Conservation (phyloP, 2,113 vertebrate genomes). For the Cochlearius cochlearius region DNA sequence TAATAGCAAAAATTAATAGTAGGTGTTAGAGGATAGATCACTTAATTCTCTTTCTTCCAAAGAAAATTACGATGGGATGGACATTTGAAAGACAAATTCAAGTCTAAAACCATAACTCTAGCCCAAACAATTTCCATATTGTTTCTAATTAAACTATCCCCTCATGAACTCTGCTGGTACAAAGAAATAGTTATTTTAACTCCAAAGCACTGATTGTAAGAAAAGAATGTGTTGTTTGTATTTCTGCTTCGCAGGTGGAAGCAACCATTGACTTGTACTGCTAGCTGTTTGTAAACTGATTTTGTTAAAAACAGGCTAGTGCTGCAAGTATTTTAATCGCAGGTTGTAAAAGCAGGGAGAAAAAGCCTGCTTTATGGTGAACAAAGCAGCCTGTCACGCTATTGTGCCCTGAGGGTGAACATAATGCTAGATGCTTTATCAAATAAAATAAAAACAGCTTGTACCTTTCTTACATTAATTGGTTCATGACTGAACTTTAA, state of each 20-base stretch:
- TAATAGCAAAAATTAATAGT: not conserved
- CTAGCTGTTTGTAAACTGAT: not conserved
- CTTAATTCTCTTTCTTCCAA: not conserved
- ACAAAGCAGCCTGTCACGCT: not conserved
- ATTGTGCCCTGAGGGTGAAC: not conserved
- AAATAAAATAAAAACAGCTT: conserved; percentile 19
- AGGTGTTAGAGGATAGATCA: not conserved
- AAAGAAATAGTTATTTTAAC: not conserved
- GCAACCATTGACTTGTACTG: not conserved
- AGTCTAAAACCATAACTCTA: not conserved
- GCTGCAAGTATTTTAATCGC: conserved; percentile 1
- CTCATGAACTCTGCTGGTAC: not conserved
- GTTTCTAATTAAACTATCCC: not conserved
- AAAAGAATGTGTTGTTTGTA: not conserved
- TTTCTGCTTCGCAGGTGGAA: not conserved
- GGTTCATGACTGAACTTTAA: conserved; percentile 21
- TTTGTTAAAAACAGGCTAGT: not conserved
- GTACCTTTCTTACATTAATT: conserved; percentile 39
- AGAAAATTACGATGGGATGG: not conserved
- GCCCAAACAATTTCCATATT: not conserved
- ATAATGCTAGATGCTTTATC: conserved; percentile 4
- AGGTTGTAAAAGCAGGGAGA: not conserved
- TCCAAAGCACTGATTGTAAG: not conserved
- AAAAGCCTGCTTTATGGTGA: not conserved
- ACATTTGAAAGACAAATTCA: not conserved